Conservation (phyloP, 2,113 vertebrate species). For the Charadrius vociferus region DNA sequence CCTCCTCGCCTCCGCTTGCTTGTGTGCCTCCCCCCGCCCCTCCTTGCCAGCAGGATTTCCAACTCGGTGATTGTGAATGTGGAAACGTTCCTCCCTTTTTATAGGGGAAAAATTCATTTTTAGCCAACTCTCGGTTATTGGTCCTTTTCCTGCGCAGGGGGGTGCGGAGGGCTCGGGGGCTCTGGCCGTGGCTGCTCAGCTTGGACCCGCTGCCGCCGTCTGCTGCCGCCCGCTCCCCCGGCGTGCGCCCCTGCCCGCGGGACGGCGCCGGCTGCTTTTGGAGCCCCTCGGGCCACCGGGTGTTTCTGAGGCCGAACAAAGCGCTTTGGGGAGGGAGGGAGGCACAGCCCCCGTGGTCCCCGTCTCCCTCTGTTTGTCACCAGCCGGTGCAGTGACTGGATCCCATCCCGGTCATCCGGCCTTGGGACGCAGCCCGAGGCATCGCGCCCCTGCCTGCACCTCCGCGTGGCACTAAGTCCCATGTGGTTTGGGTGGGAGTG, state of each 20-base stretch:
- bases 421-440: not conserved
- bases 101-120: slow-evolving; percentile 40
- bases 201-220: not conserved
- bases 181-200: not conserved
- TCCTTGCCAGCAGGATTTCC: not conserved
- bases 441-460: rapidly evolving
- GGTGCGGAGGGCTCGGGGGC: not conserved
- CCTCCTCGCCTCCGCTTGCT: rapidly evolving
- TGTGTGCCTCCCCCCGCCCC: not conserved
- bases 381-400: not conserved
- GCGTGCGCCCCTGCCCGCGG: rapidly evolving
- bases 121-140: slow-evolving; percentile 36
- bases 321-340: not conserved
- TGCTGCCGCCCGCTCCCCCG: rapidly evolving
- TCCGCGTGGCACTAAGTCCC: rapidly evolving
- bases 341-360: not conserved
- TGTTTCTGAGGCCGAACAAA: not conserved
- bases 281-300: not conserved
- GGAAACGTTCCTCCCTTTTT: slow-evolving; percentile 45
- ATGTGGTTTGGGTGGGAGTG: not conserved
- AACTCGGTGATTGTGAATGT: not conserved
- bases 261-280: not conserved
- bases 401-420: rapidly evolving
- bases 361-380: not conserved
- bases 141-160: not conserved